A percentile compares a stretch with the other conserved stretches of the same genome.
These are phyloP conservation scores for Chelonus formosanus DNA, from an alignment of 2,888 invertebrate genomes.

Conservation along the genomic window DNA sequence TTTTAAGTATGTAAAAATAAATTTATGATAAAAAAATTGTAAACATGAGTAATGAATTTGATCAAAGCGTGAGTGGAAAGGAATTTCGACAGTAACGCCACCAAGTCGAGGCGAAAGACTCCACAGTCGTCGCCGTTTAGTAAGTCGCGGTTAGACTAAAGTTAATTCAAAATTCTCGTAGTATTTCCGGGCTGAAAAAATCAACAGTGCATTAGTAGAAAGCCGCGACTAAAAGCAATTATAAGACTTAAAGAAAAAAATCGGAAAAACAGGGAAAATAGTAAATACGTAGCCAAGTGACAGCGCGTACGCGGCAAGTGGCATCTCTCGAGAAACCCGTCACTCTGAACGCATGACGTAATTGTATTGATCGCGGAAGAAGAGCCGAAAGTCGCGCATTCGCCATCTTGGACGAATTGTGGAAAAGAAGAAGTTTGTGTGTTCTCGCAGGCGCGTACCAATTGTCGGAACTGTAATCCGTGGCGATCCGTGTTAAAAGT, in stretches of 20 bases:
- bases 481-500: slow-evolving; percentile 61
- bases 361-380: slow-evolving; percentile 65
- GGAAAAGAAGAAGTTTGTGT: slow-evolving; percentile 56
- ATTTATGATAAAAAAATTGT: no score
- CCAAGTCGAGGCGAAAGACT: no score
- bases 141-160: no score
- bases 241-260: not conserved
- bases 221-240: not conserved
- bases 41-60: no score
- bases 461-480: slow-evolving; percentile 57
- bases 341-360: slow-evolving; percentile 64
- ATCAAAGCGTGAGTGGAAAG: no score
- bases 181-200: no score
- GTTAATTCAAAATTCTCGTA: no score
- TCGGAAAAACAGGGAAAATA: not conserved
- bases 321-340: slow-evolving; percentile 50
- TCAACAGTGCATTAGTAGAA: no score
- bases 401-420: slow-evolving; percentile 67
- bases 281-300: no score
- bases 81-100: no score
- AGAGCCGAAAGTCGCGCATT: slow-evolving; percentile 62
- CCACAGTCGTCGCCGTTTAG: no score
- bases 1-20: no score
- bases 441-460: slow-evolving; percentile 42
- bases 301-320: slow-evolving; percentile 29